A percentile compares a stretch with the other conserved stretches of the same genome.
Evolutionary conservation across 2,113 vertebrate species (phyloP).

Genomic region (Perccottus glenii): DNA sequence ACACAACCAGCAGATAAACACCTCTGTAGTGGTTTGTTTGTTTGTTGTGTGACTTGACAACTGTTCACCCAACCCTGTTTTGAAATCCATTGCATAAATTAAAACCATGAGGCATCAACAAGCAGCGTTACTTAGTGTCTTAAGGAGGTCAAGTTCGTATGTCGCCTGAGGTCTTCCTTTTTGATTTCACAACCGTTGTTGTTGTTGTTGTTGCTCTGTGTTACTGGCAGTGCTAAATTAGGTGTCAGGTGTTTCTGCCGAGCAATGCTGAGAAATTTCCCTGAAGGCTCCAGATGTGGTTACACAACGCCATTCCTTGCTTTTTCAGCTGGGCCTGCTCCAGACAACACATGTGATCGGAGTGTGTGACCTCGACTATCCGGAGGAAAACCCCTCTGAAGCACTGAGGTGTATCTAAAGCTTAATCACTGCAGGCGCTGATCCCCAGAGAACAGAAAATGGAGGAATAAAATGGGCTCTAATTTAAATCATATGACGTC

Average conservation of each 20-base stretch:
- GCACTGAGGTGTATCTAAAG: conserved; percentile 12
- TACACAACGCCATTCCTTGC: conserved; percentile 18
- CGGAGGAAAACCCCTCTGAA: conserved; percentile 8
- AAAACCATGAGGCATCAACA: conserved; percentile 51
- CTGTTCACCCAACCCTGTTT: conserved; percentile 19
- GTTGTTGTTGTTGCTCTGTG: conserved; percentile 27
- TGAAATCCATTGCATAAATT: conserved; percentile 31
- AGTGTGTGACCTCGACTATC: conserved; percentile 8
- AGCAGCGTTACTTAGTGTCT: conserved; percentile 25
- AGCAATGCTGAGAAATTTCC: conserved; percentile 29
- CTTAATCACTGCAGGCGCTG: conserved; percentile 6
- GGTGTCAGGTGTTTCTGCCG: conserved; percentile 43
- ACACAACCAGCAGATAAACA: conserved; percentile 34
- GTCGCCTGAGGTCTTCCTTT: conserved; percentile 22
- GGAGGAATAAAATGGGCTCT: too few species aligned
- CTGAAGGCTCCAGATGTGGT: conserved; percentile 20
- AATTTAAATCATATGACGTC: too few species aligned
- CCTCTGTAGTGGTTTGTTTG: conserved; percentile 45
- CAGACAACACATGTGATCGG: conserved; percentile 19
- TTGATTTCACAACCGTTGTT: conserved; percentile 63
- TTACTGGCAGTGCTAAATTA: conserved; percentile 25
- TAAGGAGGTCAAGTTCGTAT: conserved; percentile 36
- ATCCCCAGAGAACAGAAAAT: too few species aligned
- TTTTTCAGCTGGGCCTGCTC: neutral
- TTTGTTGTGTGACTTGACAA: conserved; percentile 24